Base-by-base conservation (phyloP, 2,113 vertebrate species). In the Notothenia coriiceps region DNA sequence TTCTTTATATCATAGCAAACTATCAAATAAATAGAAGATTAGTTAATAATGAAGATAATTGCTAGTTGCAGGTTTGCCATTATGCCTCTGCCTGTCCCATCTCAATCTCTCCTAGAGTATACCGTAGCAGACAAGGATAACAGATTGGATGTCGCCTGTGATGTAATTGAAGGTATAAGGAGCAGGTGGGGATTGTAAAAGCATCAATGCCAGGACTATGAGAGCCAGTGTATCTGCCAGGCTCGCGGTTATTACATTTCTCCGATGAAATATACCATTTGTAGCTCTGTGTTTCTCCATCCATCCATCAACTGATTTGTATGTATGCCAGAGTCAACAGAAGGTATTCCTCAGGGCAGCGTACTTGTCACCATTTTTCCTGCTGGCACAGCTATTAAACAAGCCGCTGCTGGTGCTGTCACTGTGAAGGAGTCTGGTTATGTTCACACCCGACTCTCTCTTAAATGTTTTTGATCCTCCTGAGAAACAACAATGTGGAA, bases 101-200 rank as follows among this genome's bases (percentile, higher is more conserved):
- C 29, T 20, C 14, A 4, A 29, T 40, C 35, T 40, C 6, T 13
- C 7, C 44, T 35, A 1, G n/a, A 49, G 17, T 14, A 25, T 2
- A 11, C 9, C 35, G 5, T 40, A 78, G 51, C 33, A 54, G 59
- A 65, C 20, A 8, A 54, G 71, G 68, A 78, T 79, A 49, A 80
- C 84, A 66, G 66, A 68, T 74, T 29, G 13, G 18, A 2, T 77
- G 54, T 67, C 17, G 1, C 33, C 66, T 71, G 44, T 55, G 81
- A 74, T 72, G 72, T 43, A 12, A 88, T 86, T 82, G 62, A 59
- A 44, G 67, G 59, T 47, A 12, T 5, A 56, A 65, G 86, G 83
- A 92, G 84, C 92, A 93, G 88, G 77, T 91, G 87, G 73, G 62
- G 79, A 69, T 52, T 70, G 56, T 69, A 87, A 86, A 46, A 82